Evolutionary conservation across 2,888 invertebrate genomes (phyloP), one percentile per base, ranked within the genome.

Genomic region (Disparrhopalites patrizii): DNA sequence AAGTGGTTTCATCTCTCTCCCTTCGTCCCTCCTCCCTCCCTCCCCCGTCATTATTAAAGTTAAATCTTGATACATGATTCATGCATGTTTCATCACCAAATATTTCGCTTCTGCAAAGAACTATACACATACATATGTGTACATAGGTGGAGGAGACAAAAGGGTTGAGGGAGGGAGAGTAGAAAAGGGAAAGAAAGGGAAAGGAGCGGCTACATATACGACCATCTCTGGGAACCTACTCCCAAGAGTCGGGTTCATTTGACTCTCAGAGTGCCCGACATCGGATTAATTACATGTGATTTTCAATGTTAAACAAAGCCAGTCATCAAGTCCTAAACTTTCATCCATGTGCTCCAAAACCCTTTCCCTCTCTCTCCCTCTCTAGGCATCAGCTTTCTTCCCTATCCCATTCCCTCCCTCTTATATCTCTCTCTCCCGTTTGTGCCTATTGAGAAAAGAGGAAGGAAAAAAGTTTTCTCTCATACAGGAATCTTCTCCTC

Each of bases 221-320:
- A n/a, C n/a, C n/a, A n/a, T n/a, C n/a, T n/a, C n/a, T n/a, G n/a
- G n/a, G n/a, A n/a, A n/a, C n/a, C 56, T 61, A 55, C 66, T 65
- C 69, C 62, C 56, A 52, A 33, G 62, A 57, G 65, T 47, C 43
- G 62, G 65, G 60, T 55, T 65, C 58, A 58, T 50, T 67, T 67
- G 67, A 67, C 64, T 62, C 50, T 50, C 62, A 57, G 55, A 65
- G 52, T 61, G 57, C 51, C 65, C 66, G 65, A 66, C 64, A 65
- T 52, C 60, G 68, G 68, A 70, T 68, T 70, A 70, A 70, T 70
- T 70, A 70, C 70, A 68, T 57, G 68, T 56, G 67, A 67, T 70
- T 67, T 67, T 70, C 66, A 69, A 65, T 67, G 67, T 60, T n/a
- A n/a, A 66, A 68, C 64, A 38, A 66, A 70, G 70, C 60, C 57